Evolutionary conservation across 1,140 invertebrate genomes (phyloP), one percentile per base, ranked within the genome.

Genomic region (Notospermus geniculatus): DNA sequence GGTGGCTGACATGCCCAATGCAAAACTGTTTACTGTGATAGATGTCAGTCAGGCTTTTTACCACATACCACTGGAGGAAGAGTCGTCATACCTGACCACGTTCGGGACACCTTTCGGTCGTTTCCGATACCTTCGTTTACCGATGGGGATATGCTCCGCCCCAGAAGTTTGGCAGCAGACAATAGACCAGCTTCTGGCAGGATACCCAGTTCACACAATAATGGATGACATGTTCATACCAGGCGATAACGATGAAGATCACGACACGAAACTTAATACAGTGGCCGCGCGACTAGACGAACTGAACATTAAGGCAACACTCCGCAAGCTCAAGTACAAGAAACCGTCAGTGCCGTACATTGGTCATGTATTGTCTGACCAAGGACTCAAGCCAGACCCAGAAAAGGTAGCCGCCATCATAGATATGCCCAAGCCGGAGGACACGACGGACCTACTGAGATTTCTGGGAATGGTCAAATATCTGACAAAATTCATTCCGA

Each of bases 381-480:
- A 11, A 11, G 52, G 52, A 17, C 11, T 17, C 13, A 53, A 23
- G 22, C 52, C 52, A 17, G 52, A 53, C 22, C 52, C 13, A 17
- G n/a, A n/a, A 53, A 11, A 11, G 22, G 23, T 53, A 11, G 11
- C 15, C 15, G 52, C 11, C 23, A 13, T 53, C 52, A 15, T 13
- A 25, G 22, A 53, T 11, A 53, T 53, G 52, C 13, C 13, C 11
- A 22, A 11, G 11, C 52, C 52, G 15, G 15, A 53, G 23, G 22
- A 53, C 23, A 53, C 11, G 52, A 11, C 11, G 23, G 52, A 15
- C 13, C 52, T 53, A 13, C 52, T 13, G 23, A 11, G 23, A 17
- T 53, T 17, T 22, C 43, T 78, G 25, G 74, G 68, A 28, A 64
- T 79, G 52, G 54, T 79, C 0, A 81, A 64, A 13, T 79, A 81